Conservation (phyloP, 2,113 vertebrate genomes). For the Psilopsiagon aurifrons region DNA sequence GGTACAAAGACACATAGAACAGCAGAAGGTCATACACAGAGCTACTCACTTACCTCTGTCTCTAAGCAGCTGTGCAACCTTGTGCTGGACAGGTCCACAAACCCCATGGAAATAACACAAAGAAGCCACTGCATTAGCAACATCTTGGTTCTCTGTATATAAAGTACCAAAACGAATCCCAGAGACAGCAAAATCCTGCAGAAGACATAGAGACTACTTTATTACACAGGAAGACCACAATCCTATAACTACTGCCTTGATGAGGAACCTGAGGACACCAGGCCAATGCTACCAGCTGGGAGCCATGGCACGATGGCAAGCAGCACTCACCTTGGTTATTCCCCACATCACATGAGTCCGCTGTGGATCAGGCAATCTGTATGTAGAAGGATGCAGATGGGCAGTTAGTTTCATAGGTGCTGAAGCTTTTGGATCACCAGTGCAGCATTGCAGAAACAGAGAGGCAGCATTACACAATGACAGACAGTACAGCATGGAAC, state of each 20-base stretch:
- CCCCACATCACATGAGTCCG: conserved; percentile 97
- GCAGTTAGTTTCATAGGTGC: conserved; percentile 58
- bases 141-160: conserved; percentile 87
- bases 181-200: conserved; percentile 91
- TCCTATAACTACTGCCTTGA: background rate
- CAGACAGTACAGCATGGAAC: background rate
- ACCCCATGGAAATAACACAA: conserved; percentile 88
- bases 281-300: background rate
- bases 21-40: background rate
- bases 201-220: background rate
- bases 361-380: conserved; percentile 93
- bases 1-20: background rate
- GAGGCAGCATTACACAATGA: conserved; percentile 12
- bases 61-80: conserved; percentile 86
- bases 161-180: conserved; percentile 89
- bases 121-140: conserved; percentile 84
- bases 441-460: conserved; percentile 48
- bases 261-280: background rate
- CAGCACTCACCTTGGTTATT: conserved; percentile 86
- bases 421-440: conserved; percentile 40
- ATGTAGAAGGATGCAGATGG: conserved; percentile 61
- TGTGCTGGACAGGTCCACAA: conserved; percentile 85
- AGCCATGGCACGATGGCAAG: rapidly evolving
- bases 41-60: conserved; percentile 82
- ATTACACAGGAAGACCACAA: background rate